Percentiles rank a stretch among this genome's conserved stretches.
Evolutionary conservation across 2,888 invertebrate genomes (phyloP).

Genomic region (Meta bourneti): DNA sequence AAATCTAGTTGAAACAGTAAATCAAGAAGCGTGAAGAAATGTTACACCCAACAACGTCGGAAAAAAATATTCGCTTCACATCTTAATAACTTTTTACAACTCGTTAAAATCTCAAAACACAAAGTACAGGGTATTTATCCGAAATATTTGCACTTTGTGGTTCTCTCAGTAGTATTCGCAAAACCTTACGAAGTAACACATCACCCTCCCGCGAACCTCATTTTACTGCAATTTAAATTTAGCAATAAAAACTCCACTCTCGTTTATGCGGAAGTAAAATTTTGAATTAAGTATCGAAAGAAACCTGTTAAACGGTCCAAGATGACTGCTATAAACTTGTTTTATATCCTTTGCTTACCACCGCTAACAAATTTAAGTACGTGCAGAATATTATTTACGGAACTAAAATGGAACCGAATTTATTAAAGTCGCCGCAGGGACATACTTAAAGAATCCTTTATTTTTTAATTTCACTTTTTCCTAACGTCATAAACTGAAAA

Average conservation of each 20-base stretch:
- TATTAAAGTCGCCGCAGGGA: neutral
- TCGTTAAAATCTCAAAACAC: no score
- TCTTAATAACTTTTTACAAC: no score
- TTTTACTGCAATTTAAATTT: neutral
- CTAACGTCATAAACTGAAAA: neutral
- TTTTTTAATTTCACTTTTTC: neutral
- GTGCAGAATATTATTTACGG: neutral
- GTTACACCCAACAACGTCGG: no score
- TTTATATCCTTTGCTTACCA: neutral
- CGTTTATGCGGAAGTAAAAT: neutral
- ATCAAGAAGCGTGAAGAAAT: no score
- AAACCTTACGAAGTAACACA: neutral
- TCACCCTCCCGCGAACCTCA: neutral
- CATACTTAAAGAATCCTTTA: neutral
- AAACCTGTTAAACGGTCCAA: neutral
- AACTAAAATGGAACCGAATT: neutral
- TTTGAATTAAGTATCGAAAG: neutral
- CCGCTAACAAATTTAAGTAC: neutral
- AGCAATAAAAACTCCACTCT: neutral
- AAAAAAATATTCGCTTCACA: no score
- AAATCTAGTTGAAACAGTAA: no score
- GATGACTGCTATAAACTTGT: neutral
- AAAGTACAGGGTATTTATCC: neutral
- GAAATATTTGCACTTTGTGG: neutral
- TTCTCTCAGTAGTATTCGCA: neutral